Percentiles rank a stretch among this genome's conserved stretches.
phyloP scores from a whole-genome alignment of 1,140 invertebrate genomes.

The Neodiprion virginianus region DNA sequence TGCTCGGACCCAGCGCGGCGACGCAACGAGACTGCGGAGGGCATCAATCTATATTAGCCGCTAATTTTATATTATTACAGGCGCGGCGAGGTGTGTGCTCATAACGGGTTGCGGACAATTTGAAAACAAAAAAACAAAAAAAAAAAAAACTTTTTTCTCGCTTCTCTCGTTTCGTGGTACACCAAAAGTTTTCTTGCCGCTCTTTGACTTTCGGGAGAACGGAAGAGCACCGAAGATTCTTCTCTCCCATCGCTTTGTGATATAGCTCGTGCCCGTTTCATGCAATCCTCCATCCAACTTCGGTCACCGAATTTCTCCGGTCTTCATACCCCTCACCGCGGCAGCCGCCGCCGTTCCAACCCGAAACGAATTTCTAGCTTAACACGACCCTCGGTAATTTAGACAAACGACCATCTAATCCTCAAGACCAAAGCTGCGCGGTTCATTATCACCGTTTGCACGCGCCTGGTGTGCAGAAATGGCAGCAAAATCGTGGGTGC shows the following conservation, averaged over 20 bases:
- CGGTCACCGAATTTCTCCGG: neutral
- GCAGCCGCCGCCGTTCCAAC: neutral
- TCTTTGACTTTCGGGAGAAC: too few species aligned
- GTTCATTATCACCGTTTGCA: neutral
- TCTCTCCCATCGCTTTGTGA: too few species aligned
- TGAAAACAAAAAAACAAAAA: too few species aligned
- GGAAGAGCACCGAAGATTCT: too few species aligned
- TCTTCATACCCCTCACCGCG: neutral
- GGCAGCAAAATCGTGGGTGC: too few species aligned
- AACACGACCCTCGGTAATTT: neutral
- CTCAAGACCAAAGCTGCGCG: neutral
- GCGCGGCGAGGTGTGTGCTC: neutral
- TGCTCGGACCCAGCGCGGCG: constrained; percentile 17
- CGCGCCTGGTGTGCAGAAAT: neutral
- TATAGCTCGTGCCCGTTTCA: too few species aligned
- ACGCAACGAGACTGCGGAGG: constrained; percentile 35
- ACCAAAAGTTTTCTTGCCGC: too few species aligned
- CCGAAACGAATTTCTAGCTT: constrained; percentile 3
- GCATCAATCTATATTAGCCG: constrained; percentile 59
- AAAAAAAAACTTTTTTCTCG: neutral
- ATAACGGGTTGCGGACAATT: too few species aligned
- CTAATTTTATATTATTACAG: constrained; percentile 59
- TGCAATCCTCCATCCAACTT: neutral
- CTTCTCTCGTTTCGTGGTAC: neutral
- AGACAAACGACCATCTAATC: constrained; percentile 15